Conservation (phyloP, 2,888 invertebrate genomes). For the Sceliomorpha sp. region DNA sequence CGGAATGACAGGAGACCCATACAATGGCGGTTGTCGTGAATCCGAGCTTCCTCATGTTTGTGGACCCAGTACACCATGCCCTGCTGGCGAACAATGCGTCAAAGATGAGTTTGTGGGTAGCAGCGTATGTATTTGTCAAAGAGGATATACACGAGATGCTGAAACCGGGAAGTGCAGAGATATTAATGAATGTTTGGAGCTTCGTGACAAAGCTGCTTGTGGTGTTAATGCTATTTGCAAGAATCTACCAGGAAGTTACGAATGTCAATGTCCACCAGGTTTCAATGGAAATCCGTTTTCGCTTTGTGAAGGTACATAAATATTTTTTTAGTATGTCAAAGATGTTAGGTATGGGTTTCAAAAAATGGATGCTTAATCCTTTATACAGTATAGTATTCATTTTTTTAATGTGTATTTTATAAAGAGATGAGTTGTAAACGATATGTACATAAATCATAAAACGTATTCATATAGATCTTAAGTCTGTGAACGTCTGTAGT, state of each 20-base stretch:
- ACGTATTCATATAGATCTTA: too few species aligned
- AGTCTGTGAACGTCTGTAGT: too few species aligned
- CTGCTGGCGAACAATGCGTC: slow-evolving; percentile 92
- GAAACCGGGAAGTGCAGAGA: slow-evolving; percentile 90
- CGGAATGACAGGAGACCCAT: slow-evolving; percentile 90
- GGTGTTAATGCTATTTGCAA: slow-evolving; percentile 94
- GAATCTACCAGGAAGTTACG: slow-evolving; percentile 95
- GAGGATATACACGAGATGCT: slow-evolving; percentile 90
- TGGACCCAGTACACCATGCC: slow-evolving; percentile 88
- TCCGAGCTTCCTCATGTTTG: slow-evolving; percentile 86
- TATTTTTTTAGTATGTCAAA: background rate
- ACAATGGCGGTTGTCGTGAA: slow-evolving; percentile 87
- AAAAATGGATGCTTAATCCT: too few species aligned
- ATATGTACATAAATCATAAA: too few species aligned
- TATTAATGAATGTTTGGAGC: slow-evolving; percentile 90
- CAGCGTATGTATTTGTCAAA: slow-evolving; percentile 93
- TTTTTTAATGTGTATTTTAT: too few species aligned
- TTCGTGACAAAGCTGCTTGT: slow-evolving; percentile 89
- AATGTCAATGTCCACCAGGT: slow-evolving; percentile 93
- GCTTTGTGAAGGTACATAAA: slow-evolving; percentile 85
- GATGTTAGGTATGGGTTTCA: too few species aligned
- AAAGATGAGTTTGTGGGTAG: slow-evolving; percentile 86
- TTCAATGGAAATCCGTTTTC: slow-evolving; percentile 95
- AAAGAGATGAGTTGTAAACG: too few species aligned
- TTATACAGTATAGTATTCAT: too few species aligned